These are phyloP conservation scores for Bedellia somnulentella DNA, from an alignment of 2,888 invertebrate species.

Conservation along the genomic window DNA sequence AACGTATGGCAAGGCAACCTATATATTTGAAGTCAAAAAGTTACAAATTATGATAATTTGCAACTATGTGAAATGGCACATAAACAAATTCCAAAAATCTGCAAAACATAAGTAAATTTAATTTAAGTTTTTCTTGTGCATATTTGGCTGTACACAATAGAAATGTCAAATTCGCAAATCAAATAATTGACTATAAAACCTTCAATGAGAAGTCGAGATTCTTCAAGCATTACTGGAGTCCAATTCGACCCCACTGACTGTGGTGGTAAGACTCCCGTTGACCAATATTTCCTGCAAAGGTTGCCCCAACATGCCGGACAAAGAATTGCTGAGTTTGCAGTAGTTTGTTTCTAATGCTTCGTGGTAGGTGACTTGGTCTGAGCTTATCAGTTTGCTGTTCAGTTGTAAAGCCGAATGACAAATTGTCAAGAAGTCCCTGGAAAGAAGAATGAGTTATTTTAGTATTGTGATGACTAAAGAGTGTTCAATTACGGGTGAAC, in stretches of 20 bases:
- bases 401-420: constrained; percentile 89
- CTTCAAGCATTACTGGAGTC: constrained; percentile 79
- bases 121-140: too few relatives aligned
- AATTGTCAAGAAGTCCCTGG: constrained; percentile 86
- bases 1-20: too few relatives aligned
- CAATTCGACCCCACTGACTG: constrained; percentile 77
- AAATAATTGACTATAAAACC: too few relatives aligned
- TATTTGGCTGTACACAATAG: too few relatives aligned
- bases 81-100: too few relatives aligned
- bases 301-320: constrained; percentile 75
- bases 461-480: neutral
- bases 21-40: too few relatives aligned
- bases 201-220: too few relatives aligned
- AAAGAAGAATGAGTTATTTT: constrained; percentile 15
- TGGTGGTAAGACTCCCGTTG: constrained; percentile 78
- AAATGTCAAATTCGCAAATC: too few relatives aligned
- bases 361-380: constrained; percentile 92
- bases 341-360: constrained; percentile 85
- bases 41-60: too few relatives aligned
- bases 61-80: too few relatives aligned
- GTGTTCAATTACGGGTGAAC: too few relatives aligned
- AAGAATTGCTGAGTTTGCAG: constrained; percentile 78
- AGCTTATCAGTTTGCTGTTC: constrained; percentile 84
- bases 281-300: constrained; percentile 66
- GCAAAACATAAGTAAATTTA: too few relatives aligned